Conservation (phyloP, 2,888 invertebrate genomes). For the Drosophila histrio region DNA sequence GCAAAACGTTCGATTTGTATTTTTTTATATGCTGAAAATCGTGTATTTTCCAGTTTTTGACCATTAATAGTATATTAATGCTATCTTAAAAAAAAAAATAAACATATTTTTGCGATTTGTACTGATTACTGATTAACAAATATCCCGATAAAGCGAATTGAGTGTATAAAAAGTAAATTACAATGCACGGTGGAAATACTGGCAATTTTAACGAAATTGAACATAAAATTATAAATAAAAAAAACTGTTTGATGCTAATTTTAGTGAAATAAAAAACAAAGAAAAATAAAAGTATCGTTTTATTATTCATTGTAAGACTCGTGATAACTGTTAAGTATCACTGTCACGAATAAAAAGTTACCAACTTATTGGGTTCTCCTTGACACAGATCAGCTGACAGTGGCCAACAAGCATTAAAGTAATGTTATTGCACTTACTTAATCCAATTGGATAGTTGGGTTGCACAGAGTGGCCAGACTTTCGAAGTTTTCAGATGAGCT, state of each 20-base stretch:
- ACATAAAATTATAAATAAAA: slow-evolving; percentile 26
- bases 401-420: too few species aligned
- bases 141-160: slow-evolving; percentile 32
- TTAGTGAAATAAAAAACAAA: slow-evolving; percentile 61
- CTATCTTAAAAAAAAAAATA: slow-evolving; percentile 34
- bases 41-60: slow-evolving; percentile 37
- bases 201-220: slow-evolving; percentile 37
- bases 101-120: slow-evolving; percentile 73
- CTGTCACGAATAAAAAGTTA: too few species aligned
- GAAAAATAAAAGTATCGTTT: slow-evolving; percentile 1
- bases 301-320: background rate
- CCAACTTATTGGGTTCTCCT: too few species aligned
- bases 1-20: slow-evolving; percentile 1
- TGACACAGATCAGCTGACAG: too few species aligned
- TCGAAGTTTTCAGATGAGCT: background rate
- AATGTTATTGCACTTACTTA: too few species aligned
- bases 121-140: slow-evolving; percentile 81
- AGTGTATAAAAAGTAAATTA: slow-evolving; percentile 36
- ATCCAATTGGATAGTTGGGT: too few species aligned
- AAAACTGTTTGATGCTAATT: slow-evolving; percentile 66
- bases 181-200: slow-evolving; percentile 30
- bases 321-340: too few species aligned
- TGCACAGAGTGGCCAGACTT: too few species aligned
- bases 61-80: slow-evolving; percentile 47
- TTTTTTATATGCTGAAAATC: slow-evolving; percentile 9